Conservation (phyloP, 92 coral and sea anemone genomes). For the Micromussa lordhowensis region DNA sequence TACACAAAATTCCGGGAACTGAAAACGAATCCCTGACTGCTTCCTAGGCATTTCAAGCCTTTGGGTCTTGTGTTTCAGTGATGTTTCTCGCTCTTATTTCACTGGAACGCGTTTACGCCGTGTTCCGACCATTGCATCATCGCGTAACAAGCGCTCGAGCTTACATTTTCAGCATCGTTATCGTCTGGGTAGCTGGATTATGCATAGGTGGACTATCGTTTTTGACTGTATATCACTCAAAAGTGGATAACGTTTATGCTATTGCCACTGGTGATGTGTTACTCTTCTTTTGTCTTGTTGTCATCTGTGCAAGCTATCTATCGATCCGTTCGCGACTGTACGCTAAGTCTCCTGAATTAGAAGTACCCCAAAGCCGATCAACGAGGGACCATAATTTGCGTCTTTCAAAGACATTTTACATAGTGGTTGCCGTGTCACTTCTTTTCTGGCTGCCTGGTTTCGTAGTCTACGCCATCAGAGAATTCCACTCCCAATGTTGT, state of each 20-base stretch:
- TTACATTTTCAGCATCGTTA: neutral
- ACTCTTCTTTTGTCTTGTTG: neutral
- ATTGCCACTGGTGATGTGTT: neutral
- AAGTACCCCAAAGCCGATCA: neutral
- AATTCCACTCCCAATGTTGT: slow-evolving; percentile 1
- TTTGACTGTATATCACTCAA: neutral
- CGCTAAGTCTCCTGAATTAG: neutral
- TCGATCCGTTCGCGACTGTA: neutral
- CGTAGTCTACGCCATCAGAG: neutral
- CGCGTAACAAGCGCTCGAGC: neutral
- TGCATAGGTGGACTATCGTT: neutral
- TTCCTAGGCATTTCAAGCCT: no score
- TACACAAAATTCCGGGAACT: no score
- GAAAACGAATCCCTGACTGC: neutral
- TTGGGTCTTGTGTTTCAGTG: no score
- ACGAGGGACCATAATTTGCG: neutral
- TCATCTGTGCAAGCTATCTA: neutral
- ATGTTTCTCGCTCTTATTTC: no score
- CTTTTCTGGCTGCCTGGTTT: slow-evolving; percentile 10
- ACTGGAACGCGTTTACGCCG: no score
- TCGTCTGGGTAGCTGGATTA: slow-evolving; percentile 3
- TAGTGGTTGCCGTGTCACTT: slow-evolving; percentile 5
- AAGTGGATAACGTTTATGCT: neutral
- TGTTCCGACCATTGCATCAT: no score
- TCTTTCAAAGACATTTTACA: slow-evolving; percentile 7